Evolutionary conservation across 2,113 vertebrate genomes (phyloP).

Genomic region (Bubo scandiacus): DNA sequence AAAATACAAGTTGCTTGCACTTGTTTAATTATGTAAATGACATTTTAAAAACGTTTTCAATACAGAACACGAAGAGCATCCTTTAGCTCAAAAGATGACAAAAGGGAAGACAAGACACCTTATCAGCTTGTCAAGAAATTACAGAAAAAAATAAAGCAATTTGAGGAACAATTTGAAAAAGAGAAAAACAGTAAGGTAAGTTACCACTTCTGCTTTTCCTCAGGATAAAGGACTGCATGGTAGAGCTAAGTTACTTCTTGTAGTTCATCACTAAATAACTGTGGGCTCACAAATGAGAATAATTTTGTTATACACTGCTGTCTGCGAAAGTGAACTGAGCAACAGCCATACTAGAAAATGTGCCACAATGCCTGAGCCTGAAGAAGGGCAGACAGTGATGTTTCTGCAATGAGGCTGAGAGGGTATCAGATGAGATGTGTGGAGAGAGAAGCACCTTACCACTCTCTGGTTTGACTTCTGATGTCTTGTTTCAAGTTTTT

Average conservation of each 20-base stretch:
- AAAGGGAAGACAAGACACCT: constrained; percentile 86
- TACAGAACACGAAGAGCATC: constrained; percentile 91
- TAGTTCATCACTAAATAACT: not conserved
- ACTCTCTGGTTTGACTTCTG: not conserved
- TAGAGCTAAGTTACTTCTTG: not conserved
- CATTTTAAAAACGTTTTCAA: not conserved
- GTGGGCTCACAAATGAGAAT: not conserved
- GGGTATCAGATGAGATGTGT: not conserved
- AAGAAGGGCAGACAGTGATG: not conserved
- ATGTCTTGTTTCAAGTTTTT: not conserved
- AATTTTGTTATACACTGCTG: not conserved
- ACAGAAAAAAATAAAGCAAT: constrained; percentile 97
- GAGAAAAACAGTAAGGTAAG: constrained; percentile 91
- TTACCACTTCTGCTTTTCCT: not conserved
- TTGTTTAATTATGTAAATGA: not conserved
- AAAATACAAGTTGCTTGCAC: not conserved
- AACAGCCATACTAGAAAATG: not conserved
- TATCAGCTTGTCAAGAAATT: constrained; percentile 96
- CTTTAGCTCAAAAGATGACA: constrained; percentile 91
- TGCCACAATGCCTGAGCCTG: not conserved
- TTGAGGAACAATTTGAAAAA: constrained; percentile 97
- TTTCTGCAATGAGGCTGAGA: not conserved
- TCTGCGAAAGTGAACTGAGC: not conserved
- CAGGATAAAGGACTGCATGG: not conserved
- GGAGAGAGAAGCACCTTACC: not conserved